Base-by-base conservation (phyloP, 2,797 vertebrate species). In the Parambassis ranga region DNA sequence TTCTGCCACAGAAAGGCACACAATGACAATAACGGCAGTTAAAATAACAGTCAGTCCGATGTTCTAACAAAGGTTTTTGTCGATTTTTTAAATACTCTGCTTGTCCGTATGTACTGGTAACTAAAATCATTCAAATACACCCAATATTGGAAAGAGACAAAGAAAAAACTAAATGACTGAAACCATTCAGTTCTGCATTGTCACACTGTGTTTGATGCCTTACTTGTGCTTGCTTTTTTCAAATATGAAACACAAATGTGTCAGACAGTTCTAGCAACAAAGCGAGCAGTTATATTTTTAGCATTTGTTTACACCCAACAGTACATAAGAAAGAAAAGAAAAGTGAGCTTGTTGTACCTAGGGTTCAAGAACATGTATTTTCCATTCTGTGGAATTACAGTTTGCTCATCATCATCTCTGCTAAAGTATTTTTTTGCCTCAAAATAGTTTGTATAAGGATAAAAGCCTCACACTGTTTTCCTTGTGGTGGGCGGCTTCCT, bases 391-490 rank as follows among this genome's bases (percentile, higher is more conserved):
- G 7, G 22, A 51, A 60, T 24, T 4, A 43, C 10, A 22, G 8
- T 39, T 55, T 42, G 33, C 51, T 58, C 33, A 32, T 41, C n/a
- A 19, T 65, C 44, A n/a, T 41, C 37, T 14, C 23, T 38, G 15
- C 10, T 32, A 3, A 50, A 7, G 16, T 56, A 49, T 50, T 71
- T 74, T 37, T 74, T 56, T 74, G 49, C 39, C 65, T 56, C 37
- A 58, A 31, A 69, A 50, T 47, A 47, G 65, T 77, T 56, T 57
- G 48, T 36, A 15, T 15, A 26, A 48, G 30, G 48, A 53, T 56
- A 55, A 70, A 65, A 70, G 66, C 39, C 57, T 19, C 8, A 26
- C 24, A 59, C 30, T 47, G 16, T 22, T 67, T 8, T 55, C 30
- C 27, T 46, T 60, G 14, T 20, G 72, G 58, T 55, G 56, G 52